Evolutionary conservation across 1,140 invertebrate genomes (phyloP), one percentile per base, ranked within the genome.

Genomic region (Pachyrhynchus sulphureomaculatus): DNA sequence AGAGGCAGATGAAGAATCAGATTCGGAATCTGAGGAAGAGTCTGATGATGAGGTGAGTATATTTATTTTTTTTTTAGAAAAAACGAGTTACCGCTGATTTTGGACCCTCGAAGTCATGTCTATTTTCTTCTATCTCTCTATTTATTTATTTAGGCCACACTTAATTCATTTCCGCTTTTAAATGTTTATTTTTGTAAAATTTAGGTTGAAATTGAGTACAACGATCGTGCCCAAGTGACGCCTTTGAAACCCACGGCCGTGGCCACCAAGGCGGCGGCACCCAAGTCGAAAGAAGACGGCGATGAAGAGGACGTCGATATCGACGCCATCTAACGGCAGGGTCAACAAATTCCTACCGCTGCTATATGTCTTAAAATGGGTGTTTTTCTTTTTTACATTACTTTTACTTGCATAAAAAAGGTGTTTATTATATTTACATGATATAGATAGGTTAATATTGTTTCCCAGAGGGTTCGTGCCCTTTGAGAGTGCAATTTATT

Each of bases 1-100:
- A 29, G 12, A 93, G 76, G 93, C 98, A 79, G 96, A 97, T 53
- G 95, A 98, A 70, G 95, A 96, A 76, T 94, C 97, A 75, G 69
- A 91, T 48, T 85, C 84, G 12, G 86, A 88, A 20, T 84, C 83
- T 5, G 84, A 87, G 17, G 87, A 88, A 45, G 86, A 86, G 53
- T 85, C 87, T 60, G 84, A 84, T 72, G 84, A 86, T 67, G 87
- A 89, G 37, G 68, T 41, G 44, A 42, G 47, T 51, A 26, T 4
- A 26, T 26, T 26, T 26, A 4, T 26, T 26, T 26, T 3, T 8
- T 26, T 26, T 26, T 4, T 4, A 26, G 8, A 8, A 26, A 26
- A 26, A 26, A 8, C 24, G n/a, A n/a, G n/a, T n/a, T n/a, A n/a
- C n/a, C n/a, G n/a, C n/a, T n/a, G n/a, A n/a, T n/a, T n/a, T n/a